Conservation (phyloP, 1,140 invertebrate genomes). For the Galleria mellonella region DNA sequence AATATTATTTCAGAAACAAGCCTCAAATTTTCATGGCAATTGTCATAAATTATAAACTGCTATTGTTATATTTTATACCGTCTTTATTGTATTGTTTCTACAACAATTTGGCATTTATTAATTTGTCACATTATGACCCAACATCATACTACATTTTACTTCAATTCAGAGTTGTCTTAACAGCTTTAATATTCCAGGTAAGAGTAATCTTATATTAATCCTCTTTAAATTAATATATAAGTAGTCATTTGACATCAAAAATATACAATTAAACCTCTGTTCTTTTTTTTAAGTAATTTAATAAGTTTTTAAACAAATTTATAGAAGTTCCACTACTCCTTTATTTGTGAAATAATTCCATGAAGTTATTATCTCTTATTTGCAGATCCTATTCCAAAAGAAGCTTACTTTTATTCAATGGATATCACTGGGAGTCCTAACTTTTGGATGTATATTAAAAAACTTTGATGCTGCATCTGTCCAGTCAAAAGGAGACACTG, state of each 20-base stretch:
- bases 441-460: constrained; percentile 94
- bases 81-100: constrained; percentile 94
- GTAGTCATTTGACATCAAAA: no score
- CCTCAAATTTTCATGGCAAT: constrained; percentile 65
- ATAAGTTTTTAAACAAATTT: no score
- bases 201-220: constrained; percentile 5
- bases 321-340: no score
- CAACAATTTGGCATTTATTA: constrained; percentile 95
- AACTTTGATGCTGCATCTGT: constrained; percentile 81
- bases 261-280: no score
- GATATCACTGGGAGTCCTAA: constrained; percentile 90
- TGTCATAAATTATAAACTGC: constrained; percentile 76
- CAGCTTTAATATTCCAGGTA: constrained; percentile 95
- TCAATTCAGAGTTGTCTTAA: constrained; percentile 94
- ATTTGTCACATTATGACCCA: constrained; percentile 92
- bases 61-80: constrained; percentile 93
- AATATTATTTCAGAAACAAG: constrained; percentile 67
- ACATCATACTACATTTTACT: constrained; percentile 96
- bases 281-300: no score
- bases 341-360: no score
- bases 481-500: constrained; percentile 26
- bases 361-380: no score
- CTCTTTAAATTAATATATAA: not conserved
- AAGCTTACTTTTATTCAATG: constrained; percentile 89
- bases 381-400: constrained; percentile 85